Evolutionary conservation across 2,113 vertebrate genomes (phyloP).

Genomic region (Podilymbus podiceps): DNA sequence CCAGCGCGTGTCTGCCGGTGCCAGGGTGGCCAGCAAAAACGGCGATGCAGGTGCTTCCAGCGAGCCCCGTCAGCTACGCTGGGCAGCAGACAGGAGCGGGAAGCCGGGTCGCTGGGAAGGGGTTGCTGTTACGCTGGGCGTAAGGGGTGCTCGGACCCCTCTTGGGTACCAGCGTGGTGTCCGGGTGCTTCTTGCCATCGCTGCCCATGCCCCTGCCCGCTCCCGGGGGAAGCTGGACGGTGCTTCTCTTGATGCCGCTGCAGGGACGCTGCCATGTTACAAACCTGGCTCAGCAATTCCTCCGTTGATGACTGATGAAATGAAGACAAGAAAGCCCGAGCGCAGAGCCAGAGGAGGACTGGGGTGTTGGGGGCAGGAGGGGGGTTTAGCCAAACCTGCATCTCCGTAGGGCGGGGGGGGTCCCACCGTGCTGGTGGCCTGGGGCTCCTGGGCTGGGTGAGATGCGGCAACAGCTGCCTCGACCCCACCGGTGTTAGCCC

Average conservation of each 20-base stretch:
- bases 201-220: fast-evolving
- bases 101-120: neutral
- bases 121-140: fast-evolving
- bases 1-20: neutral
- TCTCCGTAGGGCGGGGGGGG: neutral
- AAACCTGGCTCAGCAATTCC: neutral
- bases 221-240: neutral
- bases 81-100: fast-evolving
- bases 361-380: fast-evolving
- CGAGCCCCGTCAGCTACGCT: fast-evolving
- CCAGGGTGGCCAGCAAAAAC: fast-evolving
- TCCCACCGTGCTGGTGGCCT: fast-evolving
- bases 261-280: fast-evolving
- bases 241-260: fast-evolving
- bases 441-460: neutral
- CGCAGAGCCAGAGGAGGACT: neutral
- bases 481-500: fast-evolving
- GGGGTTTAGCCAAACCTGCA: neutral
- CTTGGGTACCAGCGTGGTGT: fast-evolving
- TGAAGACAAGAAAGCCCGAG: neutral
- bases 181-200: neutral
- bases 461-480: fast-evolving
- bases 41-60: fast-evolving
- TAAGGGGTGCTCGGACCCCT: fast-evolving
- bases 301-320: neutral